Evolutionary conservation across 2,888 invertebrate genomes (phyloP).

Genomic region (Troglohyphantes excavatus): DNA sequence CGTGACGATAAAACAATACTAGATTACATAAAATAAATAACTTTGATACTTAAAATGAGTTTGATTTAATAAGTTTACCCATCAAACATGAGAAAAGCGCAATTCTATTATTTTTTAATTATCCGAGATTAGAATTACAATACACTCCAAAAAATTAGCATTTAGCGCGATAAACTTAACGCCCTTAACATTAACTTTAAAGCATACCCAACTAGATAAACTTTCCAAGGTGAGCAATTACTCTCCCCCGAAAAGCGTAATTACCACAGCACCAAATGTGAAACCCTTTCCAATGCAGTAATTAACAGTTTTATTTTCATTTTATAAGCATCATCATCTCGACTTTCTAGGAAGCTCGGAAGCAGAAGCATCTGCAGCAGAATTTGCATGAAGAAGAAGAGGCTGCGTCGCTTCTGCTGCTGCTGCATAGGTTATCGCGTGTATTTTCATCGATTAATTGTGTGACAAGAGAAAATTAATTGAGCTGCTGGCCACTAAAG

Average conservation of each 20-base stretch:
- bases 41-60: too few relatives aligned
- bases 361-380: neutral
- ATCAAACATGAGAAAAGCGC: too few relatives aligned
- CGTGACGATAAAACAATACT: too few relatives aligned
- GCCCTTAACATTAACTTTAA: conserved; percentile 21
- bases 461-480: conserved; percentile 18
- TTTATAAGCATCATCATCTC: conserved; percentile 20
- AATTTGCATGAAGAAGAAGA: neutral
- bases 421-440: neutral
- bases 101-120: too few relatives aligned
- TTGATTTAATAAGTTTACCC: too few relatives aligned
- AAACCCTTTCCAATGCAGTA: conserved; percentile 21
- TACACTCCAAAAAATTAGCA: neutral
- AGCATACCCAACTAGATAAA: conserved; percentile 8
- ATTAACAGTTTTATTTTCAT: conserved; percentile 44
- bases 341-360: neutral
- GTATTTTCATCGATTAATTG: conserved; percentile 47
- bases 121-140: too few relatives aligned
- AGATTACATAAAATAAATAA: too few relatives aligned
- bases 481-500: neutral
- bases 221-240: conserved; percentile 21
- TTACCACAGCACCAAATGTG: conserved; percentile 16
- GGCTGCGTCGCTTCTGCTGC: neutral
- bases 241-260: conserved; percentile 21
- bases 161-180: neutral